Evolutionary conservation across 2,888 invertebrate species (phyloP), one percentile per base, ranked within the genome.

Genomic region (Pseudococcus viburni): DNA sequence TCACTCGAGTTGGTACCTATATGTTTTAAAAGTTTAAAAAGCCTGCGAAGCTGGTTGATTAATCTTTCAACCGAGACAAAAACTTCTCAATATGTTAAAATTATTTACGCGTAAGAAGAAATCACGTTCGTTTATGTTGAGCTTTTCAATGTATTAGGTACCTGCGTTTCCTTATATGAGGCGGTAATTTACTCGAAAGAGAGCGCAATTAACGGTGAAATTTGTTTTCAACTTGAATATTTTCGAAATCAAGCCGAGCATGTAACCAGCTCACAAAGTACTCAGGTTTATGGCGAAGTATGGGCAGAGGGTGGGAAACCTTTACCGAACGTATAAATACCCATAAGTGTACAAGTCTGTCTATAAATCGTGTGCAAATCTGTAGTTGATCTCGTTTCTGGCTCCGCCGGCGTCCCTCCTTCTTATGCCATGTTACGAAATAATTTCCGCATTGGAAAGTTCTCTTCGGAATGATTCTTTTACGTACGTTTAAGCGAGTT

Each of bases 21-120:
- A 55, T 59, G 59, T 19, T 73, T 73, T 73, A 73, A 73, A 73
- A 73, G 68, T 73, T 73, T 73, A 73, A 73, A 73, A 73, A 73
- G 68, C 68, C 26, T 73, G 8, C 68, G 26, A 73, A 73, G 68
- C 68, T 68, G 11, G 26, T 73, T 73, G 68, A 73, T 73, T 73
- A 73, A 73, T 73, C 68, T 73, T 73, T 73, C 68, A 73, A 73
- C 26, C 68, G 15, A 73, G 68, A 73, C 68, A 73, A 73, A 73
- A 73, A 73, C 68, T 73, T 73, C 33, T 15, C 68, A 33, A 73
- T 73, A 73, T 26, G 33, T 12, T 33, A 33, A 73, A 73, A 73
- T 73, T 73, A 73, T 73, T 64, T 73, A 73, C 26, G 68, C 68
- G 5, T 73, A 33, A 26, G 33, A 73, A 73, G 68, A 73, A 26